Base-by-base conservation (phyloP, 2,888 invertebrate genomes). In the Lamellibrachia columna region DNA sequence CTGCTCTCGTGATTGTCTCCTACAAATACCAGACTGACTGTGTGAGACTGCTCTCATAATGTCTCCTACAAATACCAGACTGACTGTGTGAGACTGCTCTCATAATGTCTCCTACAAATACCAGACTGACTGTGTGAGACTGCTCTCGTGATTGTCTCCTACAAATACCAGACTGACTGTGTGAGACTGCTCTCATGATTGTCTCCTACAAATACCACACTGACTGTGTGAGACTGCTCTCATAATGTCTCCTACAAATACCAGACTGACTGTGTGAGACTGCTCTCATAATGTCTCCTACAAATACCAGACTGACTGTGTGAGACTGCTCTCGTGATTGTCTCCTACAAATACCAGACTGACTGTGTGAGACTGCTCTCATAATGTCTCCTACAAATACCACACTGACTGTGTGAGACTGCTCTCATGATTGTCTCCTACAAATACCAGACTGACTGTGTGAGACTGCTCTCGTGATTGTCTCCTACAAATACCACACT, bases 361-460 rank as follows among this genome's bases (percentile, higher is more conserved):
- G 22, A 75, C 22, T 11, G 22, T 75, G 75, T 0, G 6, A 40
- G 40, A 40, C 40, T 40, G 40, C 40, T n/a, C 75, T 75, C 15
- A 75, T n/a, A 22, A 75, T 75, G 75, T 75, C n/a, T 75, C 75
- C 75, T 75, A n/a, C 75, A 75, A 75, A 75, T 22, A 75, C 22
- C 75, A 75, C 3, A 3, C 15, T 22, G 22, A 75, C 22, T 11
- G 22, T 75, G 75, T n/a, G n/a, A n/a, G n/a, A n/a, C n/a, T n/a
- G n/a, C n/a, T n/a, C 75, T 75, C 15, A 75, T n/a, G n/a, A 75
- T 75, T 75, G 75, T 75, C 75, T 75, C 75, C 75, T 75, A n/a
- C 75, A 75, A 75, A 75, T 15, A 75, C 22, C 75, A 75, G 22
- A 3, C 11, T 15, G 22, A 75, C 22, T 11, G 15, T 75, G 75